Percentiles rank a stretch among this genome's conserved stretches.
These are phyloP conservation scores for Stomatorhinus ivindoensis DNA, from an alignment of 2,113 vertebrate species.

Conservation along the genomic window DNA sequence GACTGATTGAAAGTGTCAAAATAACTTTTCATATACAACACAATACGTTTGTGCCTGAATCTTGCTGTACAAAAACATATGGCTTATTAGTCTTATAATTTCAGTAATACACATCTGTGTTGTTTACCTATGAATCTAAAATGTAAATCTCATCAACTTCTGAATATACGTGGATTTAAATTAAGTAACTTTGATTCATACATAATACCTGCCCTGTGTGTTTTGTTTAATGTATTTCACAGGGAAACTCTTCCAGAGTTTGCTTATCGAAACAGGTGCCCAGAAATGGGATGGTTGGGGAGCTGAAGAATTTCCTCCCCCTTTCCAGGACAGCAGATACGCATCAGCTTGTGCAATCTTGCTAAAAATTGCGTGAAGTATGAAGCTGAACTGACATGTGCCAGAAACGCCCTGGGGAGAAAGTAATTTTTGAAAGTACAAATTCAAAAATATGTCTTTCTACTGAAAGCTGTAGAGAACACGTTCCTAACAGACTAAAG, in stretches of 20 bases:
- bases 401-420: background rate
- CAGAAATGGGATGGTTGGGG: background rate
- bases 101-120: no score
- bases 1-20: no score
- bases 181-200: no score
- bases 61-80: no score
- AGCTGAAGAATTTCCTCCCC: background rate
- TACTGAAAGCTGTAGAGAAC: background rate
- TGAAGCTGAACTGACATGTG: constrained; percentile 6
- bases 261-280: background rate
- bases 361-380: background rate
- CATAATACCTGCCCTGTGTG: no score
- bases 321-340: background rate
- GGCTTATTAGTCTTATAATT: no score
- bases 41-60: no score
- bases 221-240: background rate
- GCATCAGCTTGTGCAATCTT: constrained; percentile 2
- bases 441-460: background rate
- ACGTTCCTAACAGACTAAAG: background rate
- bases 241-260: background rate
- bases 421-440: background rate
- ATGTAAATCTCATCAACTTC: no score
- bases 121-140: no score
- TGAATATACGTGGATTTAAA: no score
- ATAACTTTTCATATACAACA: no score